Base-by-base conservation (phyloP, 1,140 invertebrate genomes). In the Drosophila watanabei region DNA sequence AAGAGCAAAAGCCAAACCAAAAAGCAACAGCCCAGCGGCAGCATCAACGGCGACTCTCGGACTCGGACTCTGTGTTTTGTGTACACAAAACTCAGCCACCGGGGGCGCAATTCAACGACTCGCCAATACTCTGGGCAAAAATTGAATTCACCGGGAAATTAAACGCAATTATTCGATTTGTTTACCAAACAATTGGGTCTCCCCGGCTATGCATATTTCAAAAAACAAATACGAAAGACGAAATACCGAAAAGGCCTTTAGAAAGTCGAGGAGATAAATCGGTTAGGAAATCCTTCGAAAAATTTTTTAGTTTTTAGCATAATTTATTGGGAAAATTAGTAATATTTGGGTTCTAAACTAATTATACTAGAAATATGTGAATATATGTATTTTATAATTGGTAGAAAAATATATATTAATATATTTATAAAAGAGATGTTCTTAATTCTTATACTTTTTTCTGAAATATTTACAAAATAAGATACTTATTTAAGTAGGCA, bases 1-100 rank as follows among this genome's bases (percentile, higher is more conserved):
- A 62, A 39, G 1, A 43, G 41, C 43, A 56, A 45, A 79, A 87
- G 80, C 76, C 33, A 58, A 49, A 79, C 73, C 65, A 62, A 46
- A 46, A 33, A 39, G 30, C 49, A 72, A 45, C 43, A 58, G 62
- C 66, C 52, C 79, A 78, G 64, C 65, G 49, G 63, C 79, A 30
- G 49, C 49, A 75, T 24, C 52, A 37, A 16, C 52, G 33, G 39
- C 61, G 37, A 43, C 43, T 68, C 54, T 66, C 56, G 43, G 43
- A 58, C 48, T 78, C 24, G 24, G 24, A 24, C 24, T 24, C 24
- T 24, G 14, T 39, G 49, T 46, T 57, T 65, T 59, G 69, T 65
- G 77, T 72, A 75, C 62, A 72, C 69, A 65, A 62, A 59, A 43
- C 45, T 3, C 14, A 48, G 39, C 30, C 54, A 56, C 18, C 18